Base-by-base conservation (phyloP, 2,888 invertebrate species). In the Ecdyonurus torrentis region DNA sequence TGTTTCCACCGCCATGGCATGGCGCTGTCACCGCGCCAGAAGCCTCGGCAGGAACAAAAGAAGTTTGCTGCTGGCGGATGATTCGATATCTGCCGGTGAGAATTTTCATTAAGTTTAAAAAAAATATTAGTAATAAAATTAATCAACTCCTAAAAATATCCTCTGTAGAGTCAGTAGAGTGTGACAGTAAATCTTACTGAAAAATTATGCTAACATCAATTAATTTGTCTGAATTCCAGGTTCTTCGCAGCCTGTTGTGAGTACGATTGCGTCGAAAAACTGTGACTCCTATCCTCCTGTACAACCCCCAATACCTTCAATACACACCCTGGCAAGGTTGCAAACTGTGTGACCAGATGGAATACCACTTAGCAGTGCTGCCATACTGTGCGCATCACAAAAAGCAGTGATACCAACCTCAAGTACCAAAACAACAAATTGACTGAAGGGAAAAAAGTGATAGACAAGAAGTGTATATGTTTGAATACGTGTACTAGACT, bases 1-100 rank as follows among this genome's bases (percentile, higher is more conserved):
- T 61, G 76, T 83, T 23, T 70, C 81, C 25, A 79, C 77, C 58
- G 75, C 81, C 10, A 82, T 81, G 79, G 79, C 81, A 71, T 80
- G 80, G 72, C 76, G 80, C 70, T 79, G 79, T 52, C 78, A 80
- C 69, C 77, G 79, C 24, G 81, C 81, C 63, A 77, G 79, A 20
- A 55, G 55, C 55, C 55, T 20, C n/a, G 55, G 19, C 55, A 55
- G n/a, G 7, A 20, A n/a, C 55, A 55, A 55, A 55, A 55, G 55
- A 55, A 5, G 55, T 7, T 55, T 55, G 55, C 55, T 55, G 55
- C 55, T 55, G 55, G 55, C 55, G 55, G 55, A 55, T 55, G 55
- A 55, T 55, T 55, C 55, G 15, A 7, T 18, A 55, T 55, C 55
- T 55, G 55, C 55, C 55, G 55, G 55, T 55, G 55, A 55, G 55